Base-by-base conservation (phyloP, 2,888 invertebrate genomes). In the Stenurella melanura region DNA sequence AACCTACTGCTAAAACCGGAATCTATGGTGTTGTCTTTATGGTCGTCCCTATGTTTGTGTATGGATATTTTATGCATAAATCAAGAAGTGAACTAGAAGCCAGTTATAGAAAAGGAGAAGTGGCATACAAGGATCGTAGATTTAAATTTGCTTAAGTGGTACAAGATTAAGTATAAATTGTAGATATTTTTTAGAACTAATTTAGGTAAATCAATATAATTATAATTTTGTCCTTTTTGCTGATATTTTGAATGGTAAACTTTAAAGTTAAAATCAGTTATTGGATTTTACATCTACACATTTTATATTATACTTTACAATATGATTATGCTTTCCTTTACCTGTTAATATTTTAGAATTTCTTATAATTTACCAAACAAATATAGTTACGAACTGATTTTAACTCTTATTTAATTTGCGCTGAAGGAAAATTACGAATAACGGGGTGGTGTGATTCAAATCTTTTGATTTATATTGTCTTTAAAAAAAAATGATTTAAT, bases 61-160 rank as follows among this genome's bases (percentile, higher is more conserved):
- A 91, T 78, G 92, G 91, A 7, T 93, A 91, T 83, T 78, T 90
- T 0, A 61, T 94, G 21, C 91, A 92, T 85, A 86, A 83, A 0
- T 90, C 91, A 0, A 91, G 94, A 85, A 63, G 17, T 9, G 90
- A 90, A 4, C 88, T 90, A 38, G 96, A 96, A 85, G 50, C 50
- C n/a, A 50, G 15, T 6, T 50, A 50, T 15, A 15, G 96, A 77
- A 92, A 91, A 64, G 96, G 96, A 38, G 92, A 95, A 89, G 91
- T 96, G 0, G 91, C 93, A 57, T 96, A 96, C 90, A 93, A 91
- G 84, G 96, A 96, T 86, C 93, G 96, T 50, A n/a, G 50, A n/a
- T 50, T 50, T 50, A 50, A 50, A 50, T 6, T 50, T 2, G n/a
- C n/a, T 50, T 50, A 50, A 50, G 7, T 50, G 4, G 6, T 50